Base-by-base conservation (phyloP, 2,888 invertebrate species). In the Caenorhabditis uteleia region DNA sequence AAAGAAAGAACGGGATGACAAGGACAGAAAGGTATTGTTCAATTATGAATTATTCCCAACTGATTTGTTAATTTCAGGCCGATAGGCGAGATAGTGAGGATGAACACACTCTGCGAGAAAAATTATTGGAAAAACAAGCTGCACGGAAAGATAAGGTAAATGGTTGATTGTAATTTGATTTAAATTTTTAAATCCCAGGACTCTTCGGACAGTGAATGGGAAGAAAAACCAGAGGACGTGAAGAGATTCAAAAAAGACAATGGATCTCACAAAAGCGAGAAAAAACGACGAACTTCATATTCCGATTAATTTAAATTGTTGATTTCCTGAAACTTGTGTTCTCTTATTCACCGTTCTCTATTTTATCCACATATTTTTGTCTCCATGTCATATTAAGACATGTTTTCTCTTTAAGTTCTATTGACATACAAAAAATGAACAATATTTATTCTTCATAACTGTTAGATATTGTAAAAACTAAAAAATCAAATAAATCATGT, bases 51-150 rank as follows among this genome's bases (percentile, higher is more conserved):
- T 29, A 7, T 29, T 10, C n/a, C n/a, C 31, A 7, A 10, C 14
- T 29, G 8, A 29, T 12, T 29, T 29, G 7, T 7, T 29, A 29
- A 29, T 10, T 29, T 29, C 14, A 29, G 31, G n/a, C 8, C 3
- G 53, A 69, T n/a, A 56, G 45, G 31, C 58, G 54, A 12, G 61
- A 70, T 12, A 68, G 48, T 25, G 62, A 60, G 10, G 68, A 75
- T 25, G 75, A 75, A 36, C 39, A 54, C 5, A 25, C 33, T 16
- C 54, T 75, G 21, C 60, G 77, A 10, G 74, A 75, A 43, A 75
- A 68, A 26, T 56, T 77, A 6, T 42, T 77, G 18, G 77, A 73
- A 48, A 72, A 74, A 55, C 58, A 51, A 23, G 58, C 55, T 1
- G 50, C 48, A 12, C 42, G 61, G 14, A 50, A 21, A 44, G 23